Percentiles rank a stretch among this genome's conserved stretches.
These are phyloP conservation scores for Porites cylindrica DNA, from an alignment of 92 coral and sea anemone species.

Conservation along the genomic window DNA sequence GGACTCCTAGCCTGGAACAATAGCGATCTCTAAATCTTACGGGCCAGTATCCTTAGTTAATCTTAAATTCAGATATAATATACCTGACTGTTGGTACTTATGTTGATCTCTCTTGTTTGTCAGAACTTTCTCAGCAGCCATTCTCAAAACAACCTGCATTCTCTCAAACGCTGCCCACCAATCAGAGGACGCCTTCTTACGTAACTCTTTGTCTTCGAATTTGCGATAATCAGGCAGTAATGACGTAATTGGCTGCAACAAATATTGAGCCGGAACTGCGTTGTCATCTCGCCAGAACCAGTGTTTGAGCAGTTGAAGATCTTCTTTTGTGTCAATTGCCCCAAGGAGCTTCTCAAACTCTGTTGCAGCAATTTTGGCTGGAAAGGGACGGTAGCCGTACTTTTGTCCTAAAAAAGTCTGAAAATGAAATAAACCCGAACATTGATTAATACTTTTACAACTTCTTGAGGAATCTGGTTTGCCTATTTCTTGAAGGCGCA, in stretches of 20 bases:
- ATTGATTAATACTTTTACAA: no score
- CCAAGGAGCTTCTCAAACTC: conserved; percentile 82
- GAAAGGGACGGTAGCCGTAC: conserved; percentile 99
- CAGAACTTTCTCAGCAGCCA: conserved; percentile 85
- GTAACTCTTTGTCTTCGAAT: conserved; percentile 76
- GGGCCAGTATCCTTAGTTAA: neutral
- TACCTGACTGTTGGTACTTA: conserved; percentile 95
- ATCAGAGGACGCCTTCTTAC: conserved; percentile 88
- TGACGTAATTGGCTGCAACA: conserved; percentile 91
- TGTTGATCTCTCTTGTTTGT: conserved; percentile 67
- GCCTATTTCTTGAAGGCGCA: no score
- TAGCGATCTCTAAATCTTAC: neutral
- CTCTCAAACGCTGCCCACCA: conserved; percentile 98
- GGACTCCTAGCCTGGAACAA: no score
- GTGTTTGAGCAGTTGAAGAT: conserved; percentile 62
- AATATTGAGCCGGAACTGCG: conserved; percentile 88
- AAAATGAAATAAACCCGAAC: neutral
- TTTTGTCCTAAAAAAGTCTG: conserved; percentile 99
- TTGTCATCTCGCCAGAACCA: conserved; percentile 94
- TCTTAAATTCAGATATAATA: neutral
- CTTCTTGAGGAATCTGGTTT: no score
- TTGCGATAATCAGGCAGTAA: conserved; percentile 93
- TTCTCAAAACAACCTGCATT: conserved; percentile 90
- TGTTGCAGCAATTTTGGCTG: conserved; percentile 79
- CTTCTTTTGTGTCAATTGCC: conserved; percentile 77